Evolutionary conservation across 2,113 vertebrate genomes (phyloP), one percentile per base, ranked within the genome.

Genomic region (Hippolais icterina): DNA sequence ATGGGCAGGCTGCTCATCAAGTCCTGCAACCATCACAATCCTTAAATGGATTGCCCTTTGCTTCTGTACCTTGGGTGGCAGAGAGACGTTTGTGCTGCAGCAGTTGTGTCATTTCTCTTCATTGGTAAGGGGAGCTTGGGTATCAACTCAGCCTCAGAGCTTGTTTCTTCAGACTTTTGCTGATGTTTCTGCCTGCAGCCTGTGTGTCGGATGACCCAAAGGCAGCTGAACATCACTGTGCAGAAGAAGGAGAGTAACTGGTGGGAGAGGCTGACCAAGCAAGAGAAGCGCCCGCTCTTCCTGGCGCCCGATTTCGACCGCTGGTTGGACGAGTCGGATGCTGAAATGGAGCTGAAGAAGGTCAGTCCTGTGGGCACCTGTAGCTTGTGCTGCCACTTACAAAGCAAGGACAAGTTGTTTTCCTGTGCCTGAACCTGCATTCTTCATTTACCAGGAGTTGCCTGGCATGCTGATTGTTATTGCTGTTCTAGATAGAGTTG

Each of bases 321-420:
- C 92, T 99, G 99, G 99, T 77, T 99, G 87, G 99, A 99, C 2
- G 99, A 99, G 87, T 99, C 99, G 0, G 99, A 99, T 60, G 99
- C 99, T 4, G 99, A 99, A 95, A 99, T 98, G 98, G 99, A 99
- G 94, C 98, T 99, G 69, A 97, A 95, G 93, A 99, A 99, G 98
- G 99, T 99, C 87, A 97, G 96, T 92, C 29, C 49, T 15, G 28
- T 5, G 37, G 27, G 19, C 37, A 15, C 0, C 0, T 8, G 23
- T 23, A 44, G 54, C 25, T 46, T 61, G 46, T 84, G 61, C 70
- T 78, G 77, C 60, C 64, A 70, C 22, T 46, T 70, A 1, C 69
- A 78, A 15, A 81, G 64, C 44, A 63, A 29, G 33, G 80, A 19
- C 5, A 56, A 56, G 60, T 71, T 60, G 35, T 64, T 66, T 35